These are phyloP conservation scores for Ypsolopha sequella DNA, from an alignment of 2,888 invertebrate species.

Conservation along the genomic window DNA sequence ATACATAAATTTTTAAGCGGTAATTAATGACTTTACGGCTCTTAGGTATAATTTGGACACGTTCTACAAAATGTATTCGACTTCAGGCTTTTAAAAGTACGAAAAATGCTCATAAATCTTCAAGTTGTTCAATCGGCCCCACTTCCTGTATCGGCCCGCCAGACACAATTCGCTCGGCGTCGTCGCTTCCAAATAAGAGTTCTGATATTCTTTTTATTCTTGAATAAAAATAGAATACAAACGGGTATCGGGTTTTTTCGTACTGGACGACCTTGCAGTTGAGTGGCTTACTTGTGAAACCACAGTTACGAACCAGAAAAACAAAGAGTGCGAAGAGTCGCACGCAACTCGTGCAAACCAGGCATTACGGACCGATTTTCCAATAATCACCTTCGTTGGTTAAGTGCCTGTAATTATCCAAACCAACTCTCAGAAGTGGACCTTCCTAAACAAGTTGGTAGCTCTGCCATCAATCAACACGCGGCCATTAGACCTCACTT, in stretches of 20 bases:
- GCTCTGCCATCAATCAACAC: conserved; percentile 36
- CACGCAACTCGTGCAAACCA: conserved; percentile 19
- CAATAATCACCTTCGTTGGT: background rate
- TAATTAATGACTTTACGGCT: background rate
- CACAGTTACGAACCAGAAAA: conserved; percentile 47
- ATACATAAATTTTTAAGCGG: background rate
- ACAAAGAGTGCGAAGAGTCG: conserved; percentile 55
- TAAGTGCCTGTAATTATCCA: background rate
- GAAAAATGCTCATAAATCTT: conserved; percentile 57
- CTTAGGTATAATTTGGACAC: background rate
- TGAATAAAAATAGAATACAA: conserved; percentile 63
- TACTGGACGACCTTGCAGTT: conserved; percentile 59
- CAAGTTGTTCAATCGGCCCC: conserved; percentile 54
- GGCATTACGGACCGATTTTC: background rate
- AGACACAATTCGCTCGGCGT: conserved; percentile 17
- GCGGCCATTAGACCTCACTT: conserved; percentile 42
- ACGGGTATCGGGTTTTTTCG: conserved; percentile 45
- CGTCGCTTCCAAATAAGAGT: conserved; percentile 62
- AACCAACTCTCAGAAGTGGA: background rate
- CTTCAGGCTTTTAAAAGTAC: conserved; percentile 28
- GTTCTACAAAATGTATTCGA: background rate
- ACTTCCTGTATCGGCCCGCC: conserved; percentile 65
- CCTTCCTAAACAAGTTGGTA: conserved; percentile 35
- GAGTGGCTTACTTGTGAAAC: conserved; percentile 58
- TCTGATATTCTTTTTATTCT: conserved; percentile 60